A percentile compares a stretch with the other conserved stretches of the same genome.
phyloP scores from a whole-genome alignment of 2,888 invertebrate genomes.

The Hirudinaria manillensis region DNA sequence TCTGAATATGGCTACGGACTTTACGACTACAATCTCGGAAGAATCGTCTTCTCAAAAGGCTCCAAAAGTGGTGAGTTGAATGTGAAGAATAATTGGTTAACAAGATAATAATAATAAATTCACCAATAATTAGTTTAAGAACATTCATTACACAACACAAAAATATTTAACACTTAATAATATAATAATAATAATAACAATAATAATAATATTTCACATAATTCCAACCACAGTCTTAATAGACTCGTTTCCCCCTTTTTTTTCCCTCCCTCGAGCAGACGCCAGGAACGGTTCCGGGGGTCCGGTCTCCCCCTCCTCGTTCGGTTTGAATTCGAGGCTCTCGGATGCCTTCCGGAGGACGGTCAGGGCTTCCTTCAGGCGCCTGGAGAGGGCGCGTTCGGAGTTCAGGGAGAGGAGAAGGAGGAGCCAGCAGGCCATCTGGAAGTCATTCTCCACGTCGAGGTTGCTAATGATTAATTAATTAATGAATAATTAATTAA shows the following conservation, averaged over 20 bases:
- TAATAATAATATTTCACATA: too few relatives aligned
- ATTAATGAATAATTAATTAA: too few relatives aligned
- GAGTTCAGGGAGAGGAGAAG: slow-evolving; percentile 18
- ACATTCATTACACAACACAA: too few relatives aligned
- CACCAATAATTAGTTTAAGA: too few relatives aligned
- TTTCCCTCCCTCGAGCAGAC: too few relatives aligned
- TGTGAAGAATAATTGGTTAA: neutral
- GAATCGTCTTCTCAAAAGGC: slow-evolving; percentile 20
- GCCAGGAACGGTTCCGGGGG: neutral
- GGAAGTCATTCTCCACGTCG: slow-evolving; percentile 19
- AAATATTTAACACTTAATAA: too few relatives aligned
- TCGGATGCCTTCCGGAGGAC: slow-evolving; percentile 1
- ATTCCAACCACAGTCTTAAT: too few relatives aligned
- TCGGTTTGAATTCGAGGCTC: neutral
- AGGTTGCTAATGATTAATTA: neutral
- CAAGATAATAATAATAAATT: too few relatives aligned
- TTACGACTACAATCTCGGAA: slow-evolving; percentile 20
- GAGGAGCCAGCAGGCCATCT: slow-evolving; percentile 16
- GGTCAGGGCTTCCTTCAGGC: slow-evolving; percentile 17
- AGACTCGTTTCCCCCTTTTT: too few relatives aligned
- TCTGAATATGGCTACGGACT: slow-evolving; percentile 25
- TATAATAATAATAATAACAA: too few relatives aligned
- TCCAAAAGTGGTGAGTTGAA: slow-evolving; percentile 14
- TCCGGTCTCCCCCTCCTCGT: neutral
- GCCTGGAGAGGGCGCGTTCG: slow-evolving; percentile 19